Evolutionary conservation across 1,140 invertebrate species (phyloP).

Genomic region (Caenorhabditis latens): DNA sequence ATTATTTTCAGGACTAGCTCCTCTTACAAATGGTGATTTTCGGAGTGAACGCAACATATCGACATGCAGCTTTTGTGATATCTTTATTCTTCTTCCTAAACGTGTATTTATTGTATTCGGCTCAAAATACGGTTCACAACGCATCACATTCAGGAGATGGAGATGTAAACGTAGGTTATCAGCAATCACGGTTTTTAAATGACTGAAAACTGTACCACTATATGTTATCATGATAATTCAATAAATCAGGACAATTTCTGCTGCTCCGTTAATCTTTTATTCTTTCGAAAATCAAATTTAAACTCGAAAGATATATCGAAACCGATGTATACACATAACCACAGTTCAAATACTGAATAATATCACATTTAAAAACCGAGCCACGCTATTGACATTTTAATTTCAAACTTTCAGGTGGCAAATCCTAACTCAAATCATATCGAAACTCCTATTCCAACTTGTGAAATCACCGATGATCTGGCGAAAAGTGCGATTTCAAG

Average conservation of each 20-base stretch:
- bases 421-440: not conserved
- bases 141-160: not conserved
- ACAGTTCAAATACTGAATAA: too few relatives aligned
- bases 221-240: too few relatives aligned
- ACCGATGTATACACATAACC: too few relatives aligned
- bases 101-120: slow-evolving; percentile 29
- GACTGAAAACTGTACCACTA: too few relatives aligned
- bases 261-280: not conserved
- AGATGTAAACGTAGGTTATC: not conserved
- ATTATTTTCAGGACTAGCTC: slow-evolving; percentile 19
- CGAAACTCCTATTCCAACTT: not conserved
- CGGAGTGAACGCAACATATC: not conserved
- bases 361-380: too few relatives aligned
- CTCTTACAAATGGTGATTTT: slow-evolving; percentile 3
- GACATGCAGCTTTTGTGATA: slow-evolving; percentile 13
- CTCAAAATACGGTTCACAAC: slow-evolving; percentile 1
- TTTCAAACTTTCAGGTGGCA: not conserved
- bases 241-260: too few relatives aligned
- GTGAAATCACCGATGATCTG: slow-evolving; percentile 2
- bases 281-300: not conserved
- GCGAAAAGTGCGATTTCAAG: slow-evolving; percentile 17
- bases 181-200: too few relatives aligned
- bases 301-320: not conserved
- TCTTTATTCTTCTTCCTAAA: slow-evolving; percentile 41
- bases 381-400: too few relatives aligned